phyloP scores from a whole-genome alignment of 2,113 vertebrate species.

The Peromyscus maniculatus region DNA sequence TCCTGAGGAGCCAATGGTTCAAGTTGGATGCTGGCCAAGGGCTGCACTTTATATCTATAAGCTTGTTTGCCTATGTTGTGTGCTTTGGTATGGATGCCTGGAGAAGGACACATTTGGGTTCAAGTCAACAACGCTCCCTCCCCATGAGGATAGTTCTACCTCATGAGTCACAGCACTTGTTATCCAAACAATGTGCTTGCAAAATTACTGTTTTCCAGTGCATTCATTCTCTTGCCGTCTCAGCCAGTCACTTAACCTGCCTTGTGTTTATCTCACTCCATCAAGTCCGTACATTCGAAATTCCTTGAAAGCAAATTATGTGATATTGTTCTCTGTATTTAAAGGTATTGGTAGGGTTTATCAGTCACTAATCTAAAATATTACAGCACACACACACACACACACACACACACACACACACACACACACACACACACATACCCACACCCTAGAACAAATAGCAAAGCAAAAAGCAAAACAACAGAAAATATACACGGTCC shows the following conservation, averaged over 20 bases:
- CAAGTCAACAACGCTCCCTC: background rate
- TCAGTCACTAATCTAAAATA: background rate
- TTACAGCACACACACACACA: background rate
- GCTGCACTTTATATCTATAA: background rate
- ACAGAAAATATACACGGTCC: background rate
- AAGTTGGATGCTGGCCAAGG: background rate
- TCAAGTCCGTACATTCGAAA: slow-evolving; percentile 38
- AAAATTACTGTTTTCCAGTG: background rate
- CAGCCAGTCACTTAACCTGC: background rate
- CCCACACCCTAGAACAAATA: background rate
- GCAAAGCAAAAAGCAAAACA: background rate
- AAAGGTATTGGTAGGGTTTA: background rate
- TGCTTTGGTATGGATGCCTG: background rate
- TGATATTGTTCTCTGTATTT: background rate
- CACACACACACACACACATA: background rate
- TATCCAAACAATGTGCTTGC: background rate
- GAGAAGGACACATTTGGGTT: background rate
- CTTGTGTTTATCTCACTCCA: background rate
- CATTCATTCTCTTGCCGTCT: background rate
- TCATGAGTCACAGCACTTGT: background rate
- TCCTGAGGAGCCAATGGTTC: background rate
- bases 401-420: background rate
- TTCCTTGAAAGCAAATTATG: slow-evolving; percentile 38
- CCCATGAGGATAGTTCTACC: background rate
- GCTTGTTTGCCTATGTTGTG: background rate